phyloP scores from a whole-genome alignment of 1,140 invertebrate genomes.

The Nasonia giraulti region DNA sequence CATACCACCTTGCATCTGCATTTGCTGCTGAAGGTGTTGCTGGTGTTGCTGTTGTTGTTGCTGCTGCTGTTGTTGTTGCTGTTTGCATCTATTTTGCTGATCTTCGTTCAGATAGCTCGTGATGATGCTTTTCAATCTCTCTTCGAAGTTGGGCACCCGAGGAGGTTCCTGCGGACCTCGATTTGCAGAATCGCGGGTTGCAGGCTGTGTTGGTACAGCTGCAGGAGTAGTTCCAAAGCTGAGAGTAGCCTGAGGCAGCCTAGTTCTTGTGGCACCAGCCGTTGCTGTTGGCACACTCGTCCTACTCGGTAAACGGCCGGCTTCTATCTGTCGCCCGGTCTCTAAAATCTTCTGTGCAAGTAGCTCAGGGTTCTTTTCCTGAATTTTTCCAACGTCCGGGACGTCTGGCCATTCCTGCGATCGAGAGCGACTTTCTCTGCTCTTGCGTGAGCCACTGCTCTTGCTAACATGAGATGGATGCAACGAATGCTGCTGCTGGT shows the following conservation, averaged over 20 bases:
- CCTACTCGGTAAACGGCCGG: constrained; percentile 78
- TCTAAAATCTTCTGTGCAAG: constrained; percentile 92
- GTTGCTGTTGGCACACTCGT: constrained; percentile 51
- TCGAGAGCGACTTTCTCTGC: constrained; percentile 82
- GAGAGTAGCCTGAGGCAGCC: constrained; percentile 69
- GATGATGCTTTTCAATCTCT: constrained; percentile 93
- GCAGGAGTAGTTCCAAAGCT: constrained; percentile 59
- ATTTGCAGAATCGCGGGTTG: constrained; percentile 64
- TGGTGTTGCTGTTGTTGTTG: constrained; percentile 66
- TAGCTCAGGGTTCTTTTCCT: constrained; percentile 93
- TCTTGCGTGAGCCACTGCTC: constrained; percentile 76
- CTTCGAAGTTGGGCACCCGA: constrained; percentile 90
- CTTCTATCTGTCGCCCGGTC: constrained; percentile 90
- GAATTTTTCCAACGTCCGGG: constrained; percentile 90
- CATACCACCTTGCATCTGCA: constrained; percentile 61
- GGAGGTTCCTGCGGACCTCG: constrained; percentile 82
- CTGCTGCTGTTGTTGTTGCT: constrained; percentile 67
- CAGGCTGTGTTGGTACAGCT: constrained; percentile 64
- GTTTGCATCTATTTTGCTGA: constrained; percentile 76
- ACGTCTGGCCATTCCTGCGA: constrained; percentile 94
- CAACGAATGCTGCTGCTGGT: constrained; percentile 59
- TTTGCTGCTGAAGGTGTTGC: constrained; percentile 56
- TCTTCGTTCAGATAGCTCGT: constrained; percentile 93
- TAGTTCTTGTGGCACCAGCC: constrained; percentile 57
- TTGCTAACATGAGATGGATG: constrained; percentile 53